A percentile compares a stretch with the other conserved stretches of the same genome.
These are phyloP conservation scores for Polyploca ridens DNA, from an alignment of 2,888 invertebrate species.

Conservation along the genomic window DNA sequence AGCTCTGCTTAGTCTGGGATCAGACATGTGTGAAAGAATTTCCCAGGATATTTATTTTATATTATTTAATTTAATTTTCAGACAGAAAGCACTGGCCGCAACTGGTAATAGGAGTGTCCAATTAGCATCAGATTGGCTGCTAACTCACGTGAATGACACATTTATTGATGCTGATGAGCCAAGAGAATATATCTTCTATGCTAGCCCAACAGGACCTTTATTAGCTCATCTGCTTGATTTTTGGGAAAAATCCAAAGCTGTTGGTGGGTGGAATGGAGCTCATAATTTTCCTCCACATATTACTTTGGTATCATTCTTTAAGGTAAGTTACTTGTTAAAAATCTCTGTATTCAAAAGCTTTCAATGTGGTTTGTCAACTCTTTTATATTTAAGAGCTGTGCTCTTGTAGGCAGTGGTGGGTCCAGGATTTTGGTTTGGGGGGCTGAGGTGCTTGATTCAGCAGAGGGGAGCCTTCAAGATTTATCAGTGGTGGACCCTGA, in stretches of 20 bases:
- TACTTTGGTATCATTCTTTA: constrained; percentile 94
- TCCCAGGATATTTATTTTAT: no score
- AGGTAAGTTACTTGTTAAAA: constrained; percentile 78
- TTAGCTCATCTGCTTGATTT: constrained; percentile 89
- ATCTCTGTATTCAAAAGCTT: background rate
- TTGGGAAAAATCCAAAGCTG: constrained; percentile 90
- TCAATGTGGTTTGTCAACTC: background rate
- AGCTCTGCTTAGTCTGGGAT: no score
- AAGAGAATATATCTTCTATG: constrained; percentile 94
- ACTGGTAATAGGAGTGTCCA: constrained; percentile 95
- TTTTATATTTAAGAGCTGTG: no score
- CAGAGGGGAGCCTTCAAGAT: no score
- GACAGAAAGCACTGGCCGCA: constrained; percentile 95
- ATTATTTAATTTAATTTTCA: constrained; percentile 67
- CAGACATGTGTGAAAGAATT: no score
- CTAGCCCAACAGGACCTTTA: constrained; percentile 92
- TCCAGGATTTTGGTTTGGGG: no score
- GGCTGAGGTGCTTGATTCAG: no score
- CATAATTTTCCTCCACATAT: constrained; percentile 96
- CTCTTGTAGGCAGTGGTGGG: no score
- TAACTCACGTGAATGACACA: constrained; percentile 95
- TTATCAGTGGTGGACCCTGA: no score
- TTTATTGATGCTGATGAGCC: constrained; percentile 90
- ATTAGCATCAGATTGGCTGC: constrained; percentile 94
- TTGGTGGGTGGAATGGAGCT: constrained; percentile 94